phyloP scores from a whole-genome alignment of 2,113 vertebrate species.

The Diphyllodes magnificus region DNA sequence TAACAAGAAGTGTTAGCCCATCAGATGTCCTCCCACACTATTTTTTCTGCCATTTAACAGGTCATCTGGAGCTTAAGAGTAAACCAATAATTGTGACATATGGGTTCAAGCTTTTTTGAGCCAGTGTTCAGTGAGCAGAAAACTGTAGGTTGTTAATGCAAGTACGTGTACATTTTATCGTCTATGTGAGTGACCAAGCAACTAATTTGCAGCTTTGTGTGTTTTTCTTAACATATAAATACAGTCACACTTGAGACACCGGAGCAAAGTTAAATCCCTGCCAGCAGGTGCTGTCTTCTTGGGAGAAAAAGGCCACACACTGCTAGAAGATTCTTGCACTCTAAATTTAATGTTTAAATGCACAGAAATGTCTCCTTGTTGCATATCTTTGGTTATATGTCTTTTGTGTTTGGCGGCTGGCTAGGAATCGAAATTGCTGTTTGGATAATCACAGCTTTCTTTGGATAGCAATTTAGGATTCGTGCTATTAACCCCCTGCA shows the following conservation, averaged over 20 bases:
- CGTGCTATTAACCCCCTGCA: conserved; percentile 45
- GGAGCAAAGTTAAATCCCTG: conserved; percentile 1
- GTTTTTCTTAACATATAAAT: conserved; percentile 17
- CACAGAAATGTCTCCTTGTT: conserved; percentile 2
- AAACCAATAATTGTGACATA: conserved; percentile 42
- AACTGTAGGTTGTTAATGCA: background rate
- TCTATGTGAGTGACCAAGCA: conserved; percentile 34
- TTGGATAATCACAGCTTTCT: conserved; percentile 24
- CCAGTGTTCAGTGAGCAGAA: background rate
- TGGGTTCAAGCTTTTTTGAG: conserved; percentile 27
- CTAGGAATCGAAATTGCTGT: background rate
- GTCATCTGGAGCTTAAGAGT: conserved; percentile 4
- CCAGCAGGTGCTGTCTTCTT: background rate
- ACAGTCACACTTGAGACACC: background rate
- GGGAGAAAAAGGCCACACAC: background rate
- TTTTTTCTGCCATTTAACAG: conserved; percentile 5
- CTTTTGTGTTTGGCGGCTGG: conserved; percentile 47
- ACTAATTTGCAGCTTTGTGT: conserved; percentile 45
- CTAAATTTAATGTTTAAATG: conserved; percentile 33
- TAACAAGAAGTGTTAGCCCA: background rate
- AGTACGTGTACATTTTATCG: background rate
- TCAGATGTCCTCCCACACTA: background rate
- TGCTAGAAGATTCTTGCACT: background rate
- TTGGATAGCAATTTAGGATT: background rate
- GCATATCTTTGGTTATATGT: background rate